Base-by-base conservation (phyloP, 1,140 invertebrate species). In the Akabosia matsudoensis region DNA sequence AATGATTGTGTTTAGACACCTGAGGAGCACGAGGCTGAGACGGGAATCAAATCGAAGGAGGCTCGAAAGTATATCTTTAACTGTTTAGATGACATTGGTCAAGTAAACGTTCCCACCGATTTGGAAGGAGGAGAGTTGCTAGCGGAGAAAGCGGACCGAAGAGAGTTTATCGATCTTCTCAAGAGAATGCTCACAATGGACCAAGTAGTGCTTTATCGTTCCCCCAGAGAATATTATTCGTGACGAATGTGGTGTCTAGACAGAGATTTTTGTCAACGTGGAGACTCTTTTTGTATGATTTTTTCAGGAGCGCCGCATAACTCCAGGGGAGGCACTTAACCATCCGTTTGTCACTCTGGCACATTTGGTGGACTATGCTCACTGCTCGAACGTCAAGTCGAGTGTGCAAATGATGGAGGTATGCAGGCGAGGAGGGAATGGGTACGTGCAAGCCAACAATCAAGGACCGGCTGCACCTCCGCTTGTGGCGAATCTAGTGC, bases 11-110 rank as follows among this genome's bases (percentile, higher is more conserved):
- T 85, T 30, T 84, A 92, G 90, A 97, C 95, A 74, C 95, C 96
- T 0, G 97, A 99, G 86, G 97, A 99, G 86, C 96, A 99, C 85
- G 97, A 99, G 87, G 90, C 91, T 0, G 97, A 99, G 87, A 99
- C 96, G 61, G 93, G 94, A 74, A 97, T 98, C 79, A 98, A 98
- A 87, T 98, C 96, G 52, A 99, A 99, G 88, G 98, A 99, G 88
- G 97, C 97, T 0, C 88, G 98, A 83, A 99, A 99, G 86, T 99
- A 99, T 86, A 98, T 99, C 82, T 99, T 99, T 87, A 99, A 99
- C 86, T 98, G 96, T 86, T 88, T 99, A 67, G 98, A 99, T 83
- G 98, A 99, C 85, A 99, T 99, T 85, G 96, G 94, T 78, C 95
- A 91, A 85, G 96, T 99, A 4, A 98, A 98, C 86, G 96, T 98